Evolutionary conservation across 2,888 invertebrate species (phyloP).

Genomic region (Phyllotreta cruciferae): DNA sequence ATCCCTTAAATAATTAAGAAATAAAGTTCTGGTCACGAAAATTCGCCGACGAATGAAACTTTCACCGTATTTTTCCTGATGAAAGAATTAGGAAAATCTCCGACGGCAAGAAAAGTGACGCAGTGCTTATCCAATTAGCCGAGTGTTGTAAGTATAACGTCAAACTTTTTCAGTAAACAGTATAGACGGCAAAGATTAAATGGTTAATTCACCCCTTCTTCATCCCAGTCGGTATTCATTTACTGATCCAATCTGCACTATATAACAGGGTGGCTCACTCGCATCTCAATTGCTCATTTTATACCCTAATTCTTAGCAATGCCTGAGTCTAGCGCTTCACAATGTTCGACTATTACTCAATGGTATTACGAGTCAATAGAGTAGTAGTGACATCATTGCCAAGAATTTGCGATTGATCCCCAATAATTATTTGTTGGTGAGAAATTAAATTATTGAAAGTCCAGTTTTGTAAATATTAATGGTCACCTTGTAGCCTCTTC

Average conservation of each 20-base stretch:
- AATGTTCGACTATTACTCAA: no score
- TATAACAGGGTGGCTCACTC: constrained; percentile 6
- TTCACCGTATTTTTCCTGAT: constrained; percentile 28
- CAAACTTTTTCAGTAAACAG: constrained; percentile 35
- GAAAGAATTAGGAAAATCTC: constrained; percentile 30
- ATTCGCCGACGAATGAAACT: constrained; percentile 28
- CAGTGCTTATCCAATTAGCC: constrained; percentile 30
- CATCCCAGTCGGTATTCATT: constrained; percentile 48
- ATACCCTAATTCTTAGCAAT: neutral
- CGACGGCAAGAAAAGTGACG: constrained; percentile 19
- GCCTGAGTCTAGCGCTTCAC: no score
- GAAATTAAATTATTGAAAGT: no score
- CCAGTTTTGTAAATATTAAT: no score
- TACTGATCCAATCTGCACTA: constrained; percentile 46
- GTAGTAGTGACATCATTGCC: no score
- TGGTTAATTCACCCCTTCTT: constrained; percentile 50
- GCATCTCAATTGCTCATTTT: neutral
- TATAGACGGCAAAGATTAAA: constrained; percentile 48
- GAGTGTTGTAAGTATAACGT: constrained; percentile 28
- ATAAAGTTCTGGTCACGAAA: constrained; percentile 31
- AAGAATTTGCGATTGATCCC: no score
- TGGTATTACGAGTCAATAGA: no score
- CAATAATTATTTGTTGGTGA: no score
- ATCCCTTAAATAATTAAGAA: constrained; percentile 34
- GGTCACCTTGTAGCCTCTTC: no score